phyloP scores from a whole-genome alignment of 1,140 invertebrate species.

The Zaprionus kolodkinae region DNA sequence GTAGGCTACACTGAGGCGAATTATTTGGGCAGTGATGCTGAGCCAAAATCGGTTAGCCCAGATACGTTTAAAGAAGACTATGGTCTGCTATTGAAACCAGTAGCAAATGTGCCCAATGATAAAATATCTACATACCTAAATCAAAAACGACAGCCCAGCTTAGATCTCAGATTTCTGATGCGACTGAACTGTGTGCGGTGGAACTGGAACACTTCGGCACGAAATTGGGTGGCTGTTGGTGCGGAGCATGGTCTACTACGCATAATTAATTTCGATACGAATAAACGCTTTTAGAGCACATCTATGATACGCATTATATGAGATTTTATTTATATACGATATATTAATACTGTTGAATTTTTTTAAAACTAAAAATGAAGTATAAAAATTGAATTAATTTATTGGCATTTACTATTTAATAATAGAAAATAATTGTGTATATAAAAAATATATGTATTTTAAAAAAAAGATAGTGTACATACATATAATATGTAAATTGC shows the following conservation, averaged over 20 bases:
- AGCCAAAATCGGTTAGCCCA: conserved; percentile 10
- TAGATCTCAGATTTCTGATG: conserved; percentile 37
- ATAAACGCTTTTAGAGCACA: conserved; percentile 31
- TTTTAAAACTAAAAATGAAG: conserved; percentile 17
- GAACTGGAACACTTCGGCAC: conserved; percentile 56
- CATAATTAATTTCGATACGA: conserved; percentile 52
- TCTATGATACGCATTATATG: conserved; percentile 12
- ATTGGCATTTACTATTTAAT: conserved; percentile 23
- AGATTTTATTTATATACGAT: conserved; percentile 24
- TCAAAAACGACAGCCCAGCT: conserved; percentile 31
- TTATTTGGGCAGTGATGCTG: conserved; percentile 18
- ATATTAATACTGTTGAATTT: conserved; percentile 6
- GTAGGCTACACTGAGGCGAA: conserved; percentile 39
- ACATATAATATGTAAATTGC: conserved; percentile 23
- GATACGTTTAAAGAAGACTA: conserved; percentile 58
- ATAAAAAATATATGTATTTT: conserved; percentile 16
- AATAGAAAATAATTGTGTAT: conserved; percentile 15
- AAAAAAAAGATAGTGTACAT: conserved; percentile 12
- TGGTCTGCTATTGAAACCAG: conserved; percentile 59
- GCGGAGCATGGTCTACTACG: conserved; percentile 76
- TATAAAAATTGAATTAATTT: conserved; percentile 25
- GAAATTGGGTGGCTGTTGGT: conserved; percentile 63
- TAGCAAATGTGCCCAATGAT: conserved; percentile 9
- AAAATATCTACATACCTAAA: conserved; percentile 25
- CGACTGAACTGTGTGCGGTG: conserved; percentile 61